phyloP scores from a whole-genome alignment of 2,113 vertebrate genomes.

The Anoplopoma fimbria region DNA sequence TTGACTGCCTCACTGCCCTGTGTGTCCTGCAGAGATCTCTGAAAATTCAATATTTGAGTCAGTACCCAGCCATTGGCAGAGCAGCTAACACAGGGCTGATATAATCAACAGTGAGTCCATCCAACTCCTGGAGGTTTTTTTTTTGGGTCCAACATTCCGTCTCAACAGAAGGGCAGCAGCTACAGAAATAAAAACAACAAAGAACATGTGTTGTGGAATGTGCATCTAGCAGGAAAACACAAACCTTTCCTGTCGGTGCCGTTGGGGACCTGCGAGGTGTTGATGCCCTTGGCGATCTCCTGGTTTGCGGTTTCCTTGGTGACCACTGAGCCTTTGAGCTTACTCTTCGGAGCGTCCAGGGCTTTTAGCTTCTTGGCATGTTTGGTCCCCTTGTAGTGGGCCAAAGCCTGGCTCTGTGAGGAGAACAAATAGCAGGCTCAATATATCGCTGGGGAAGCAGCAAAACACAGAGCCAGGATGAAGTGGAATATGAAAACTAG shows the following conservation, averaged over 20 bases:
- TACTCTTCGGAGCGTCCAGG: slow-evolving; percentile 94
- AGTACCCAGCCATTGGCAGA: background rate
- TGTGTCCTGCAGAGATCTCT: slow-evolving; percentile 7
- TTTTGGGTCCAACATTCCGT: background rate
- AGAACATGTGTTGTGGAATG: background rate
- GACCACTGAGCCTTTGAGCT: slow-evolving; percentile 89
- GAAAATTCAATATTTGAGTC: slow-evolving; percentile 13
- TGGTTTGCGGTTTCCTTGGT: slow-evolving; percentile 85
- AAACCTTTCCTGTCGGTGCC: slow-evolving; percentile 93
- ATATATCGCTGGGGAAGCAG: slow-evolving; percentile 80
- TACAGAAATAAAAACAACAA: slow-evolving; percentile 6
- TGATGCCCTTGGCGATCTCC: slow-evolving; percentile 90
- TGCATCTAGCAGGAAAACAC: slow-evolving; percentile 31
- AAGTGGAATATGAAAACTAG: slow-evolving; percentile 86
- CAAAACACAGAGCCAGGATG: slow-evolving; percentile 71
- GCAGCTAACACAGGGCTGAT: slow-evolving; percentile 11
- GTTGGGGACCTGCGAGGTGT: slow-evolving; percentile 87
- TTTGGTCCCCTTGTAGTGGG: slow-evolving; percentile 99
- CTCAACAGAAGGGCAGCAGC: slow-evolving; percentile 1
- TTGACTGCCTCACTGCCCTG: background rate
- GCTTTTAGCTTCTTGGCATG: slow-evolving; percentile 99
- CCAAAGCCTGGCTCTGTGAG: slow-evolving; percentile 97
- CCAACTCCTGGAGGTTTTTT: slow-evolving; percentile 39
- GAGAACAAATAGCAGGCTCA: slow-evolving; percentile 89
- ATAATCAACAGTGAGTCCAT: slow-evolving; percentile 45